A percentile compares a stretch with the other conserved stretches of the same genome.
Evolutionary conservation across 2,797 vertebrate species (phyloP).

Genomic region (Chromobotia macracanthus): DNA sequence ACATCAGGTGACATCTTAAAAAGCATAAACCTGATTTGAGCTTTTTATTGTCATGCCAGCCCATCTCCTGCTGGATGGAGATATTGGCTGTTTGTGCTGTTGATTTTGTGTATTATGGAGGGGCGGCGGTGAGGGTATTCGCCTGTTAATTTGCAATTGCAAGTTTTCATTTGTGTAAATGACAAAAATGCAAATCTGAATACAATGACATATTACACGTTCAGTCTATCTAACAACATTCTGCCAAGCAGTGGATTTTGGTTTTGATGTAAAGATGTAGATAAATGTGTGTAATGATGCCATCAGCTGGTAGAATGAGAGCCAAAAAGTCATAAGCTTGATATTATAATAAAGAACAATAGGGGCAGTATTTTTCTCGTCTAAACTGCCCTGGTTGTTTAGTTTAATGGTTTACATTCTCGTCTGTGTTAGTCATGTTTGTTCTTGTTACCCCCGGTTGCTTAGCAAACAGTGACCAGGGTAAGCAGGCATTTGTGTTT

Average conservation of each 20-base stretch:
- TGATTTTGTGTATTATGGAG: not conserved
- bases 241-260: not conserved
- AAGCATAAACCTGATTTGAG: not conserved
- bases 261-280: not conserved
- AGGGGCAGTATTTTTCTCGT: not conserved
- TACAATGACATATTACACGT: no score
- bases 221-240: no score
- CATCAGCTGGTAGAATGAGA: not conserved
- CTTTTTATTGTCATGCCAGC: not conserved
- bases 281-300: not conserved
- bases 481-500: slow-evolving; percentile 23
- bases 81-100: not conserved
- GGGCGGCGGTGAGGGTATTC: not conserved
- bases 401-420: slow-evolving; percentile 5
- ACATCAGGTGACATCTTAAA: not conserved
- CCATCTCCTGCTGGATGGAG: not conserved
- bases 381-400: not conserved
- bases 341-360: not conserved
- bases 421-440: slow-evolving; percentile 35
- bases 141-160: slow-evolving; percentile 10
- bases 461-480: slow-evolving; percentile 35
- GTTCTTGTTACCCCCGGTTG: slow-evolving; percentile 50
- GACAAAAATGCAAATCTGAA: no score
- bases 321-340: not conserved
- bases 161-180: no score